Evolutionary conservation across 2,113 vertebrate genomes (phyloP), one percentile per base, ranked within the genome.

Genomic region (Nerophis ophidion): DNA sequence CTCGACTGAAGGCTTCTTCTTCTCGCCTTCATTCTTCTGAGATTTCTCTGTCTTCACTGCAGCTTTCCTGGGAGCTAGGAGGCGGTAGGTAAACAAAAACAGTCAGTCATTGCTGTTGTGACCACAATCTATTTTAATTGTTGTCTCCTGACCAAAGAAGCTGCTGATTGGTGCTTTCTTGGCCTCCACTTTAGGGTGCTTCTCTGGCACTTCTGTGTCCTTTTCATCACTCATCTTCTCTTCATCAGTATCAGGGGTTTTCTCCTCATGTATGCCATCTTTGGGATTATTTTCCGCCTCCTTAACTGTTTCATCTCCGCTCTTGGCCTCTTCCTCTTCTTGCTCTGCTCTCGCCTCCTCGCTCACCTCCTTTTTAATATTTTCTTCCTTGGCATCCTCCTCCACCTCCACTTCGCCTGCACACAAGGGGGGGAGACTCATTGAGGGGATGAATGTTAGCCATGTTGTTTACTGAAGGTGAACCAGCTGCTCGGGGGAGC

Each of bases 101-200:
- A 44, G 40, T 44, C 5, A 12, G 40, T 44, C 40, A 44, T 44
- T 44, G 5, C 12, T 44, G 40, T 17, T 1, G 8, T 56, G 17
- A 11, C 17, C 5, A 48, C 36, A 45, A 5, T 13, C 11, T 36
- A 48, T 36, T 11, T 60, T 3, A 56, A 42, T 48, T 35, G 78
- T 81, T 76, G 62, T 6, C 13, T 49, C 16, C 80, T 90, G 77
- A 95, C 93, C 80, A 81, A 94, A 94, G 87, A 94, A 94, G 77
- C 82, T 92, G 87, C 86, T 91, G 81, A 94, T 85, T 0, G 80
- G 67, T 42, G 77, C 63, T 66, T 87, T 89, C 71, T 82, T 89
- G 33, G 76, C 56, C 1, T 66, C 35, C 60, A 65, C 79, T 65
- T 78, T 84, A 81, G 81, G 81, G 79, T 62, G 75, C 60, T 81